Base-by-base conservation (phyloP, 2,797 vertebrate genomes). In the Anomalospiza imberbis region DNA sequence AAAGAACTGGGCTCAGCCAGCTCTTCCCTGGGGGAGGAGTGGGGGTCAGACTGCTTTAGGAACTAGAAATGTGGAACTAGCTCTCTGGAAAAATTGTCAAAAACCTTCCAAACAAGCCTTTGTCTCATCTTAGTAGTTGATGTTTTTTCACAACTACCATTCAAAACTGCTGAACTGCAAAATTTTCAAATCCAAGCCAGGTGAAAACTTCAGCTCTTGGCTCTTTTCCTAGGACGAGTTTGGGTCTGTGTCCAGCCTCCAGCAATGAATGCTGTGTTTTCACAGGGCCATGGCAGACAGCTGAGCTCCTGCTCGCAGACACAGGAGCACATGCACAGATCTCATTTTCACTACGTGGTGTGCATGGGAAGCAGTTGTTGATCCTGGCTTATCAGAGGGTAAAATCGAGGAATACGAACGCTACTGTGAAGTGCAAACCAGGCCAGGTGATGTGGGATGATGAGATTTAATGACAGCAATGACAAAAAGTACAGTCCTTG, bases 291-390 rank as follows among this genome's bases (percentile, higher is more conserved):
- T 9, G 40, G 63, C 8, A 55, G 54, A 21, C 24, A 72, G 22
- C 71, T 29, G 36, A 58, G 81, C 77, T 92, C 29, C 88, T 80
- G 55, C 36, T 65, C 11, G 8, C 36, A 28, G 67, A 11, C 48
- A 17, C 36, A 13, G 58, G 6, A 58, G 22, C 44, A 17, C 55
- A 3, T 1, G 32, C 25, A 20, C 26, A 19, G 20, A 18, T 26
- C 42, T 80, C 57, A 3, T 51, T 53, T 26, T 63, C n/a, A 9
- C 45, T n/a, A 1, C 0, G 0, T 18, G 38, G 3, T 5, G 31
- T 2, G 4, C 20, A 2, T 12, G 40, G 78, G 29, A 77, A 89
- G n/a, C 28, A 8, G 22, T 6, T 17, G 20, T 10, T 54, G 38
- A 14, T n/a, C 31, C 71, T 61, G 79, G 26, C 24, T 82, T 74